Evolutionary conservation across 2,888 invertebrate genomes (phyloP).

Genomic region (Coleophora flavipennella): DNA sequence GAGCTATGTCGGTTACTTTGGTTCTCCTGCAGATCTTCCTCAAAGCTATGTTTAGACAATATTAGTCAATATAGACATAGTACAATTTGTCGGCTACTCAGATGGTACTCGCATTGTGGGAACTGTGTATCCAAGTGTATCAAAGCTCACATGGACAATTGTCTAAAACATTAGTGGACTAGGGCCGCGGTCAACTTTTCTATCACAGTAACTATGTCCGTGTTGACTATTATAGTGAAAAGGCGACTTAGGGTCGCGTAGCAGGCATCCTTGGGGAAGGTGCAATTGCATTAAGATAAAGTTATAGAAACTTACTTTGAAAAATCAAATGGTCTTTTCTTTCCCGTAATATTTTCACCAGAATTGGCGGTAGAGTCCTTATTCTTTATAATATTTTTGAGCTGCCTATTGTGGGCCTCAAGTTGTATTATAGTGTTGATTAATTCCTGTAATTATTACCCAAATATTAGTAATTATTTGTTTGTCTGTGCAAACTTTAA

Average conservation of each 20-base stretch:
- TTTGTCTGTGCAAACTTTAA: slow-evolving; percentile 19
- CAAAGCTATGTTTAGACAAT: background rate
- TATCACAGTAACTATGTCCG: too few species aligned
- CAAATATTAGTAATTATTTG: slow-evolving; percentile 2
- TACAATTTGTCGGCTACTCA: background rate
- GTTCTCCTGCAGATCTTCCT: too few species aligned
- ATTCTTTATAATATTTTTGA: slow-evolving; percentile 79
- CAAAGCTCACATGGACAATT: background rate
- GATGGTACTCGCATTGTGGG: background rate
- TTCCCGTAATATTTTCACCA: slow-evolving; percentile 16
- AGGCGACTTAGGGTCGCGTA: background rate
- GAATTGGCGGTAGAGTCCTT: slow-evolving; percentile 27
- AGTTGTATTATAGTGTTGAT: slow-evolving; percentile 80
- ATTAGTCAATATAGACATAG: background rate
- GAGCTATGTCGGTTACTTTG: too few species aligned
- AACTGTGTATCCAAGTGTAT: background rate
- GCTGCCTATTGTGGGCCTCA: slow-evolving; percentile 83
- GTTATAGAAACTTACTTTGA: slow-evolving; percentile 48
- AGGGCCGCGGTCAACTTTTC: too few species aligned
- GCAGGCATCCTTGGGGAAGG: background rate
- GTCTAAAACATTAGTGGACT: too few species aligned
- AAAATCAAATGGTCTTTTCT: slow-evolving; percentile 76
- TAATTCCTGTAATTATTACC: slow-evolving; percentile 72
- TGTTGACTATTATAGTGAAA: too few species aligned
- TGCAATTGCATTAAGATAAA: background rate